phyloP scores from a whole-genome alignment of 2,888 invertebrate species.

The Stenurella melanura region DNA sequence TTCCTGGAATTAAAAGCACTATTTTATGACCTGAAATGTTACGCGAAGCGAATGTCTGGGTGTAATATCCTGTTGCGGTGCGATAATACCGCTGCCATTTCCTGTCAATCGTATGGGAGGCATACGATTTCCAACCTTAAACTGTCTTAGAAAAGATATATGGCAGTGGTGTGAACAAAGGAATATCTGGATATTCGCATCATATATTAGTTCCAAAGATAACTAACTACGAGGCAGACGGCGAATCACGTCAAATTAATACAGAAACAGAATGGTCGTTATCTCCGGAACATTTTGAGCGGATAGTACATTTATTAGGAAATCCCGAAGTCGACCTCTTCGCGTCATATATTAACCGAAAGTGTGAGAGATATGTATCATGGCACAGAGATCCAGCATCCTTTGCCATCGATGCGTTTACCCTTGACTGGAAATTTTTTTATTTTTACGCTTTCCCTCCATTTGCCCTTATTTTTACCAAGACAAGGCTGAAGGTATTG shows the following conservation, averaged over 20 bases:
- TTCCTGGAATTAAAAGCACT: not conserved
- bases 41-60: not conserved
- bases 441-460: conserved; percentile 48
- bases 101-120: conserved; percentile 7
- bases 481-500: conserved; percentile 43
- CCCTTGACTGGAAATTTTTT: conserved; percentile 35
- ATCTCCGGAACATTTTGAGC: not conserved
- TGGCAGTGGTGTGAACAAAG: conserved; percentile 10
- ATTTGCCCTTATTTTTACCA: conserved; percentile 35
- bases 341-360: conserved; percentile 56
- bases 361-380: conserved; percentile 56
- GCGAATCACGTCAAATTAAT: not conserved
- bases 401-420: conserved; percentile 44
- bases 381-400: conserved; percentile 44
- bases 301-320: conserved; percentile 38
- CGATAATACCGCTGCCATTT: not conserved
- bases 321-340: conserved; percentile 56
- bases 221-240: conserved; percentile 8
- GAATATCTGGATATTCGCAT: conserved; percentile 10
- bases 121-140: not conserved
- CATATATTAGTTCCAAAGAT: conserved; percentile 6
- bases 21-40: not conserved
- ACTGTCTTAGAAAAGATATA: not conserved
- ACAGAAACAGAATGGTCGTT: not conserved
- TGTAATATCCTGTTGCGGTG: not conserved